These are phyloP conservation scores for Drosophila eohydei DNA, from an alignment of 2,888 invertebrate species.

Conservation along the genomic window DNA sequence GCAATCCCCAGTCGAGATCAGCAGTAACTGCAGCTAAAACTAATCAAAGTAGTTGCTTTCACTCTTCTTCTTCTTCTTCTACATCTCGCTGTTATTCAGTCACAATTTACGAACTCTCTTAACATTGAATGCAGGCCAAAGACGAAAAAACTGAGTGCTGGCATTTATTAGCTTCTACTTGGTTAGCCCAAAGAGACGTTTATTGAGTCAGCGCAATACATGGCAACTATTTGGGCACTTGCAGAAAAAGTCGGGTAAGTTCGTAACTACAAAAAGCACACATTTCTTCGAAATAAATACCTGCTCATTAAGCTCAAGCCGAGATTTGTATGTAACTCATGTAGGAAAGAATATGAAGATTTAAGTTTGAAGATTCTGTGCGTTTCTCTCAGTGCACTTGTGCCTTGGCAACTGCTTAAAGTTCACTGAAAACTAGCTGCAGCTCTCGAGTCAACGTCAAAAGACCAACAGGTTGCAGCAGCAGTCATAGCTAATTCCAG, in stretches of 20 bases:
- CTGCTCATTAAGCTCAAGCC: no score
- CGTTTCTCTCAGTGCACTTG: background rate
- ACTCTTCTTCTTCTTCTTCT: slow-evolving; percentile 5
- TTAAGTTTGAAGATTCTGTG: background rate
- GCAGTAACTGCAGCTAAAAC: slow-evolving; percentile 26
- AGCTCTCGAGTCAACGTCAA: background rate
- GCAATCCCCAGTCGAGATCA: slow-evolving; percentile 31
- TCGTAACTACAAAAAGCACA: background rate
- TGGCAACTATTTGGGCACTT: background rate
- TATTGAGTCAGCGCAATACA: slow-evolving; percentile 17
- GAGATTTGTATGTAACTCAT: background rate
- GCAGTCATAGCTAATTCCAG: background rate
- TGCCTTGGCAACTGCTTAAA: background rate
- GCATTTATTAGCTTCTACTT: slow-evolving; percentile 50
- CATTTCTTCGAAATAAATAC: no score
- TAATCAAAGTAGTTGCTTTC: slow-evolving; percentile 13
- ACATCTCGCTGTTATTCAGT: slow-evolving; percentile 16
- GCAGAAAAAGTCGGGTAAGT: background rate
- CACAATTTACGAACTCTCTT: slow-evolving; percentile 48
- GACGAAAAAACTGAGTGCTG: slow-evolving; percentile 11
- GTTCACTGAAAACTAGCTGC: background rate
- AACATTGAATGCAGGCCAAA: slow-evolving; percentile 51
- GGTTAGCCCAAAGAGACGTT: slow-evolving; percentile 6
- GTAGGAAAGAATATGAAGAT: background rate
- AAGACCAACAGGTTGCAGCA: background rate